phyloP scores from a whole-genome alignment of 2,888 invertebrate species.

The Xanthia togata region DNA sequence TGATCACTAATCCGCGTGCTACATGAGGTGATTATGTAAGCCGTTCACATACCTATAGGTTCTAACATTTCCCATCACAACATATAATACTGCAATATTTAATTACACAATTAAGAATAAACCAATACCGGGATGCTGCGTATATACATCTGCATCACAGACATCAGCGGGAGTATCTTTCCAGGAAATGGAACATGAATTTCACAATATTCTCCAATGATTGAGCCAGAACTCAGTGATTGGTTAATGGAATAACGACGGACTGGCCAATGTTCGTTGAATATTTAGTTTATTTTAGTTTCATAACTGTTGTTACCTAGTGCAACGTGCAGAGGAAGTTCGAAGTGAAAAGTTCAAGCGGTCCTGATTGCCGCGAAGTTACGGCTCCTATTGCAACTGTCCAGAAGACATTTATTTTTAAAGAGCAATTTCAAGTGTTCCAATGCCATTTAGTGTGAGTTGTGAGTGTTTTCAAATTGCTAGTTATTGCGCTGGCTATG shows the following conservation, averaged over 20 bases:
- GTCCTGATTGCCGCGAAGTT: conserved; percentile 21
- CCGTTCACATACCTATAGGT: not conserved
- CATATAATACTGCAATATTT: too few species aligned
- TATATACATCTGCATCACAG: not conserved
- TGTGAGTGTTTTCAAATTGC: not conserved
- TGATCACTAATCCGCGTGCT: not conserved
- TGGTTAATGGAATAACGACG: conserved; percentile 5
- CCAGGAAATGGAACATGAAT: not conserved
- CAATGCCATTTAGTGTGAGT: not conserved
- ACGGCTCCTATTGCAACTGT: conserved; percentile 1
- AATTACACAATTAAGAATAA: not conserved
- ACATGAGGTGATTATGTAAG: too few species aligned
- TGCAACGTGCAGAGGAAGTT: conserved; percentile 29
- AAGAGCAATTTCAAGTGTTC: not conserved
- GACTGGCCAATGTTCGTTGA: conserved; percentile 14
- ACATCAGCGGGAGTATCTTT: not conserved
- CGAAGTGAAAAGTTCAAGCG: conserved; percentile 20
- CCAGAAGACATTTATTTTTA: conserved; percentile 16
- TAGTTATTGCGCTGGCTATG: not conserved
- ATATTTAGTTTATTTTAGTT: conserved; percentile 28
- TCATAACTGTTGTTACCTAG: not conserved
- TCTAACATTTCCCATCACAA: not conserved
- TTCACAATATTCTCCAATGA: conserved; percentile 30
- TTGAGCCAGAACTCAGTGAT: conserved; percentile 4
- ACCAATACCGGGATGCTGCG: conserved; percentile 13